Conservation (phyloP, 1,140 invertebrate genomes). For the Aleiodes sp. region DNA sequence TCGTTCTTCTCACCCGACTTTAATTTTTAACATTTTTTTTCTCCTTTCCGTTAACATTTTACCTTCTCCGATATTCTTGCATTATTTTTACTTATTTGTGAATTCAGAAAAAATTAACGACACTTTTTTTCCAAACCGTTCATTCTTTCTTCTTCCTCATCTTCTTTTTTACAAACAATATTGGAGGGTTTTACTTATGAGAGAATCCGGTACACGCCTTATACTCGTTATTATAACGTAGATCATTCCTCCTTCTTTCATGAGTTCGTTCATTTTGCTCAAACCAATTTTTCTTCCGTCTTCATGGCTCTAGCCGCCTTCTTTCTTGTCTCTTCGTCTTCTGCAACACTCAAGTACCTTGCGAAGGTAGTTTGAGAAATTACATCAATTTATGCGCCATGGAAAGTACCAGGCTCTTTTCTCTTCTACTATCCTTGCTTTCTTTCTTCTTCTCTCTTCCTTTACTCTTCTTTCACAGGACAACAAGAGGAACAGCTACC, state of each 20-base stretch:
- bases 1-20: background rate
- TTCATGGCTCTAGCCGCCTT: background rate
- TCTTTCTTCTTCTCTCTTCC: constrained; percentile 15
- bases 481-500: background rate
- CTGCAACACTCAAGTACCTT: constrained; percentile 39
- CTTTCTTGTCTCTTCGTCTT: constrained; percentile 6
- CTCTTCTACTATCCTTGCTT: background rate
- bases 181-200: background rate
- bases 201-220: constrained; percentile 13
- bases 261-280: background rate
- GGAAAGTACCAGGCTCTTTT: constrained; percentile 10
- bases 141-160: too few relatives aligned
- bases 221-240: constrained; percentile 50
- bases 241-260: too few relatives aligned
- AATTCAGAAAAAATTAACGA: too few relatives aligned
- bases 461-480: constrained; percentile 7
- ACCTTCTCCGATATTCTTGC: too few relatives aligned
- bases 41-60: too few relatives aligned
- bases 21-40: too few relatives aligned
- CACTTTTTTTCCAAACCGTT: too few relatives aligned
- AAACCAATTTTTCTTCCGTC: constrained; percentile 1
- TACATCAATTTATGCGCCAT: constrained; percentile 53
- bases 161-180: too few relatives aligned
- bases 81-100: too few relatives aligned
- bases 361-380: constrained; percentile 46